Percentiles rank a stretch among this genome's conserved stretches.
These are phyloP conservation scores for Camponotus pennsylvanicus DNA, from an alignment of 1,140 invertebrate genomes.

Conservation along the genomic window DNA sequence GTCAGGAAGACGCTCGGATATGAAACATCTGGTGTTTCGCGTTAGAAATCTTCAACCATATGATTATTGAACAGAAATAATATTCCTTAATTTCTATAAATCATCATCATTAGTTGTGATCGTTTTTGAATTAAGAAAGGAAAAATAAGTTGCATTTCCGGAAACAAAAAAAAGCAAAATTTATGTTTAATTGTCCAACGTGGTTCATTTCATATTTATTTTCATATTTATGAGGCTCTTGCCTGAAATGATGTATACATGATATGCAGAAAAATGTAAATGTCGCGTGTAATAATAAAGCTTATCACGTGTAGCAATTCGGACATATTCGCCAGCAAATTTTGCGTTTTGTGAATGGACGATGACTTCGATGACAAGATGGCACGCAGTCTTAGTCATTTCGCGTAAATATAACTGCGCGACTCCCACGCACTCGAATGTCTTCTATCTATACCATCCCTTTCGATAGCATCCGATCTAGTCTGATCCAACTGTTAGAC, in stretches of 20 bases:
- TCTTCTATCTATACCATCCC: conserved; percentile 29
- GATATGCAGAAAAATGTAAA: not conserved
- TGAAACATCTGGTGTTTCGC: not conserved
- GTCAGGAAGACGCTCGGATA: not conserved
- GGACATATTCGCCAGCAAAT: conserved; percentile 30
- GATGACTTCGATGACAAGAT: conserved; percentile 56
- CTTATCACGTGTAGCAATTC: conserved; percentile 5
- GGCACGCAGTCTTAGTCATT: conserved; percentile 52
- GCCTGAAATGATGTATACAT: not conserved
- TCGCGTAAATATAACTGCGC: conserved; percentile 39
- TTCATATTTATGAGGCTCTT: not conserved
- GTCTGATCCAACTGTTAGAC: conserved; percentile 1
- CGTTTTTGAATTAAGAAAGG: not conserved
- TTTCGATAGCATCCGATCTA: conserved; percentile 31
- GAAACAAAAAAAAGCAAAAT: not conserved
- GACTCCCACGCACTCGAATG: conserved; percentile 31
- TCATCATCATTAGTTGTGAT: too few relatives aligned
- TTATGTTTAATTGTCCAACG: not conserved
- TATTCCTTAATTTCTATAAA: not conserved
- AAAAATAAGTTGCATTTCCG: not conserved
- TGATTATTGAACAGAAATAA: not conserved
- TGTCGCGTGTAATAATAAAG: not conserved
- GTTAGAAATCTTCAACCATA: not conserved
- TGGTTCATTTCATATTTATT: not conserved
- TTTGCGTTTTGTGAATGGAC: conserved; percentile 61